These are phyloP conservation scores for Sisyra nigra DNA, from an alignment of 2,888 invertebrate species.

Conservation along the genomic window DNA sequence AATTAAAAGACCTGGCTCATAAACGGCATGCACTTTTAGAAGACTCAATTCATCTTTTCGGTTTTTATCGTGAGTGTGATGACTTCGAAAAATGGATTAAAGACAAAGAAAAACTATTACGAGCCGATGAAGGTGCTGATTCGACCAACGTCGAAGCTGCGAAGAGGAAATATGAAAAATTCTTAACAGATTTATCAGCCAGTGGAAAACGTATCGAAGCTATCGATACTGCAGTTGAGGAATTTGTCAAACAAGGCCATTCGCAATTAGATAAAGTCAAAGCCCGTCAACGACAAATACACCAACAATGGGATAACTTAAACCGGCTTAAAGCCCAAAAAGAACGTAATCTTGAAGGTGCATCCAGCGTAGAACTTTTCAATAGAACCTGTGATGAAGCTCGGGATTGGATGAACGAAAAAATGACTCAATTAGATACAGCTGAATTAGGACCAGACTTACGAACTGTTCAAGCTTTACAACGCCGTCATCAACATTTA, in stretches of 20 bases:
- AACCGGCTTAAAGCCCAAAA: conserved; percentile 76
- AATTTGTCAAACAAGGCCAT: conserved; percentile 71
- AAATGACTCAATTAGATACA: conserved; percentile 75
- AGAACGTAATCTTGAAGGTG: conserved; percentile 82
- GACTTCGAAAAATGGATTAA: conserved; percentile 96
- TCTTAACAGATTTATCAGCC: conserved; percentile 88
- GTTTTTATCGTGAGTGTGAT: conserved; percentile 92
- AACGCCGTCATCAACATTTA: conserved; percentile 80
- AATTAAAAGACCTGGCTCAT: conserved; percentile 63
- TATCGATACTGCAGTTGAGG: conserved; percentile 74
- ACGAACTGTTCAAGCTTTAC: conserved; percentile 79
- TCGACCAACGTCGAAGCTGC: conserved; percentile 67
- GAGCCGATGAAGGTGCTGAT: conserved; percentile 68
- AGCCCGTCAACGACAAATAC: conserved; percentile 63
- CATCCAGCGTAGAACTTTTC: conserved; percentile 88
- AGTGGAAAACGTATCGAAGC: conserved; percentile 82
- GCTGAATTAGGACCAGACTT: conserved; percentile 68
- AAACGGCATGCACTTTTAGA: conserved; percentile 71
- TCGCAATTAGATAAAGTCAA: conserved; percentile 69
- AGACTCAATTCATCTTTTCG: conserved; percentile 82
- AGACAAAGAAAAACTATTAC: conserved; percentile 80
- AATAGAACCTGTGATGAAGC: conserved; percentile 93
- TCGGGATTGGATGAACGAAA: conserved; percentile 94
- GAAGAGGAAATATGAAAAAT: conserved; percentile 90
- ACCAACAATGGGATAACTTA: conserved; percentile 76